Evolutionary conservation across 2,797 vertebrate genomes (phyloP).

Genomic region (Enteromius thamalakanensis): DNA sequence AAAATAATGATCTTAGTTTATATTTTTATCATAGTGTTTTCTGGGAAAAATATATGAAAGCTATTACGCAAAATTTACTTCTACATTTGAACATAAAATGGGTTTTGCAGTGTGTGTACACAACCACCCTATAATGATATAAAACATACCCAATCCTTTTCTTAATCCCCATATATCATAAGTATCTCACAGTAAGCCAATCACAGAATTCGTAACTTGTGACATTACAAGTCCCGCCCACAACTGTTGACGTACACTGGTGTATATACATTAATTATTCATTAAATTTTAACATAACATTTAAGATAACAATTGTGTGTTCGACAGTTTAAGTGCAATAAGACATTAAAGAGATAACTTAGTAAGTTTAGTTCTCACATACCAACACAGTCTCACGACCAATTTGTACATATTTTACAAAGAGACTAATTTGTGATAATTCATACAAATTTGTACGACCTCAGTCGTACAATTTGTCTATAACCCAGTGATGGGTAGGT

Average conservation of each 20-base stretch:
- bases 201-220: not conserved
- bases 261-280: not conserved
- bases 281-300: no score
- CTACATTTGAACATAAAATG: not conserved
- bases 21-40: not conserved
- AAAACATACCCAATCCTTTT: not conserved
- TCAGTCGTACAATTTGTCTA: no score
- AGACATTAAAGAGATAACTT: not conserved
- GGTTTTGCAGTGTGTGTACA: not conserved
- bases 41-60: not conserved
- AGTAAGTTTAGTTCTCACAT: not conserved
- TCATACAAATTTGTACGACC: no score
- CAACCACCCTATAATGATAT: not conserved
- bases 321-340: not conserved
- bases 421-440: no score
- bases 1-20: constrained; percentile 2
- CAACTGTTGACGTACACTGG: not conserved
- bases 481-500: no score
- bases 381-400: no score
- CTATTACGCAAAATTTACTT: not conserved
- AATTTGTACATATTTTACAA: no score
- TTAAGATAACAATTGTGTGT: not conserved
- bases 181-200: not conserved
- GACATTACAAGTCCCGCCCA: not conserved
- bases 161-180: not conserved